Base-by-base conservation (phyloP, 1,140 invertebrate species). In the Megalopta genalis region DNA sequence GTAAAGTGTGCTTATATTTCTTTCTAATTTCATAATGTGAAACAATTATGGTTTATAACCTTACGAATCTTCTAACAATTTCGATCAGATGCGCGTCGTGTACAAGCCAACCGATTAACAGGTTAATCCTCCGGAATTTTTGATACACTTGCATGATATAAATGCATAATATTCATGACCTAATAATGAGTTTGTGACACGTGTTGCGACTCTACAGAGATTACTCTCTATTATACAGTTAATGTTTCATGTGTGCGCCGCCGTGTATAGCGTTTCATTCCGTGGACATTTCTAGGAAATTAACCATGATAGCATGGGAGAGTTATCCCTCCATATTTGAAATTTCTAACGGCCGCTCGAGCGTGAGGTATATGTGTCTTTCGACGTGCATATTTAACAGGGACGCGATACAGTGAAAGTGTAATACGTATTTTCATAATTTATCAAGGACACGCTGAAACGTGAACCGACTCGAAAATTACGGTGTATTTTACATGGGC, bases 361-460 rank as follows among this genome's bases (percentile, higher is more conserved):
- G 23, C 57, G 8, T 21, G 54, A 2, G 8, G 23, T 8, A 25
- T 46, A 25, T 46, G 14, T 12, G 7, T 32, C 12, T 10, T 46
- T 57, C 54, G 8, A 57, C 49, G 49, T 21, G 54, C n/a, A n/a
- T 57, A 57, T 57, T 57, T 46, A 71, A 52, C 18, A 12, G n/a
- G 18, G 7, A 4, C 37, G 18, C 2, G 16, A 37, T 23, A n/a
- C 14, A 18, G 25, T 27, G 25, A 27, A 62, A 62, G 23, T 62
- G 25, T 62, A 62, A n/a, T 57, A 16, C 49, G 59, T 27, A 27
- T 59, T 63, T 21, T 54, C 23, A 54, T 10, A 32, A 73, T 73
- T 64, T 27, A 37, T 64, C 32, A 64, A 52, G 42, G 5, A 21
- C 21, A 16, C 12, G 16, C 10, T n/a, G 10, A 18, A 52, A n/a